Percentiles rank a stretch among this genome's conserved stretches.
Evolutionary conservation across 1,140 invertebrate species (phyloP).

Genomic region (Potamilus streckersoni): DNA sequence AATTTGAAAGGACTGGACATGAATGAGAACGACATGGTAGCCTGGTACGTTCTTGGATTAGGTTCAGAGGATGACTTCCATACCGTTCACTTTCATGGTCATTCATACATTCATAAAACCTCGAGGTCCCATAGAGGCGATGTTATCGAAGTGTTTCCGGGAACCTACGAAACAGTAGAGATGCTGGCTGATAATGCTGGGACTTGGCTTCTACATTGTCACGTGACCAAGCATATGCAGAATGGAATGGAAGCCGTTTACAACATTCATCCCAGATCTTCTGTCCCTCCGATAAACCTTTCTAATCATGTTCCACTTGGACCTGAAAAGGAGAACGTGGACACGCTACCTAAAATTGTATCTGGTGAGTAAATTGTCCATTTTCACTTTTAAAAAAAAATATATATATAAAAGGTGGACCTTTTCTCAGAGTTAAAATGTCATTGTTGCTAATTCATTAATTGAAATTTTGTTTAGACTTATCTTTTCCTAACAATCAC

Average conservation of each 20-base stretch:
- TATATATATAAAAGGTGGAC: no score
- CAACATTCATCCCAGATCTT: conserved; percentile 18
- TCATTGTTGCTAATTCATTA: no score
- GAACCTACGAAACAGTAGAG: conserved; percentile 51
- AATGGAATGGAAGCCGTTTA: conserved; percentile 41
- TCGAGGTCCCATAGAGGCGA: conserved; percentile 47
- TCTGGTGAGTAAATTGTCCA: no score
- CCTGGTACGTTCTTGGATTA: conserved; percentile 57
- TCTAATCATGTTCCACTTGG: no score
- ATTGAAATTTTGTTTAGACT: no score
- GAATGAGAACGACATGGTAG: conserved; percentile 43
- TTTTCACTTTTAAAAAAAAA: no score
- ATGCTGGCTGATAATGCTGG: conserved; percentile 52
- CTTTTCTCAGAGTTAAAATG: no score
- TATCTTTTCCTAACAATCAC: no score
- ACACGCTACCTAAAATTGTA: no score
- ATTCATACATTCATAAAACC: conserved; percentile 49
- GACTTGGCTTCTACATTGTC: conserved; percentile 48
- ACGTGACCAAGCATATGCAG: conserved; percentile 35
- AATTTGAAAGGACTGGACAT: conserved; percentile 53
- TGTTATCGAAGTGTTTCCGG: conserved; percentile 57
- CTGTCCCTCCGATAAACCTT: no score
- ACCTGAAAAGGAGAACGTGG: no score
- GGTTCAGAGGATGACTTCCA: conserved; percentile 57
- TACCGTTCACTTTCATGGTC: conserved; percentile 61